Conservation (phyloP, 2,113 vertebrate genomes). For the Pitta sordida region DNA sequence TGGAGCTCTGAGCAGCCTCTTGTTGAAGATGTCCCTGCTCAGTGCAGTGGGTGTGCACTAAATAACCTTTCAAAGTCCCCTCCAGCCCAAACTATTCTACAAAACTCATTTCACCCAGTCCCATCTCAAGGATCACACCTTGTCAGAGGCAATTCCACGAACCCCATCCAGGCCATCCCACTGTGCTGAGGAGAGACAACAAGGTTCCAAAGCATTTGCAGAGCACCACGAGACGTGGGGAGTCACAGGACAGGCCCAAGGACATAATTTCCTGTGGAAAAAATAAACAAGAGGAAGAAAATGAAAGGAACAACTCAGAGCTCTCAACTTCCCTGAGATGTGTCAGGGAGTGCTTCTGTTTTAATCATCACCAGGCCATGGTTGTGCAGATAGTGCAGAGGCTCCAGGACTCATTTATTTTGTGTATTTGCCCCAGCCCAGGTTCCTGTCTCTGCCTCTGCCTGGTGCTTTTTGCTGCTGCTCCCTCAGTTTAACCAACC, state of each 20-base stretch:
- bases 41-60: not conserved
- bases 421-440: not conserved
- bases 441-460: slow-evolving; percentile 47
- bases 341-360: slow-evolving; percentile 44
- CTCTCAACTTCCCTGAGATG: not conserved
- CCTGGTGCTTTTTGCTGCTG: not conserved
- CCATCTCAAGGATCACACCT: not conserved
- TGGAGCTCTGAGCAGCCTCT: not conserved
- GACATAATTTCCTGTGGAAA: not conserved
- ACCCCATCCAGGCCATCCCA: not conserved
- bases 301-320: not conserved
- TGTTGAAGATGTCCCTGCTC: not conserved
- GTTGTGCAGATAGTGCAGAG: slow-evolving; percentile 12
- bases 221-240: not conserved
- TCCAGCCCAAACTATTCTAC: not conserved
- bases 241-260: not conserved
- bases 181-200: not conserved
- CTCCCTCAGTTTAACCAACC: slow-evolving; percentile 56
- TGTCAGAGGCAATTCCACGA: not conserved
- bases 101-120: not conserved
- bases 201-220: not conserved
- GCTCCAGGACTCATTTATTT: slow-evolving; percentile 3
- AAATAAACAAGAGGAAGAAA: not conserved
- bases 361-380: slow-evolving; percentile 56
- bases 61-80: not conserved